Conservation (phyloP, 2,113 vertebrate genomes). For the Cochlearius cochlearius region DNA sequence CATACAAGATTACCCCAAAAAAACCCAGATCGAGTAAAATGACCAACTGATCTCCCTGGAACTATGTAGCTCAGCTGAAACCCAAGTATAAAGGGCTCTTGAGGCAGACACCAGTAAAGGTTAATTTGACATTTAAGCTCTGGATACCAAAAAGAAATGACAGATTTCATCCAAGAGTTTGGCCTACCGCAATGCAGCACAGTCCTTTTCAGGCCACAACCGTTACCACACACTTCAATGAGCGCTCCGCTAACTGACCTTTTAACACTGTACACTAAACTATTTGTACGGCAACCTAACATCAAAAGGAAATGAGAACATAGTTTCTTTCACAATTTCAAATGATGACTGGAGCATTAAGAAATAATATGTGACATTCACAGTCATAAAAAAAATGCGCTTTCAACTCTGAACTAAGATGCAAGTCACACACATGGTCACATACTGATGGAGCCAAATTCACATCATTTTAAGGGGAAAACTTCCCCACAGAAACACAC, state of each 20-base stretch:
- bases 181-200: background rate
- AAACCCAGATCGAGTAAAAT: background rate
- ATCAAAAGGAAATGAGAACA: background rate
- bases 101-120: background rate
- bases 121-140: background rate
- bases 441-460: background rate
- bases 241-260: background rate
- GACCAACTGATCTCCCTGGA: background rate
- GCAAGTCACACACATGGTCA: background rate
- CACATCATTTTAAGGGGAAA: background rate
- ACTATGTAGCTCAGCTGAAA: background rate
- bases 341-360: background rate
- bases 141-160: background rate
- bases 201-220: background rate
- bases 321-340: background rate
- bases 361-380: background rate
- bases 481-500: background rate
- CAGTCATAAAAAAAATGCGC: rapidly evolving
- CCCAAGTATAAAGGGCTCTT: background rate
- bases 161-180: background rate
- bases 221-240: background rate
- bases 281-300: background rate
- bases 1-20: background rate
- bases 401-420: background rate
- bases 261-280: background rate